Evolutionary conservation across 2,113 vertebrate species (phyloP), one percentile per base, ranked within the genome.

Genomic region (Ploceus nigricollis): DNA sequence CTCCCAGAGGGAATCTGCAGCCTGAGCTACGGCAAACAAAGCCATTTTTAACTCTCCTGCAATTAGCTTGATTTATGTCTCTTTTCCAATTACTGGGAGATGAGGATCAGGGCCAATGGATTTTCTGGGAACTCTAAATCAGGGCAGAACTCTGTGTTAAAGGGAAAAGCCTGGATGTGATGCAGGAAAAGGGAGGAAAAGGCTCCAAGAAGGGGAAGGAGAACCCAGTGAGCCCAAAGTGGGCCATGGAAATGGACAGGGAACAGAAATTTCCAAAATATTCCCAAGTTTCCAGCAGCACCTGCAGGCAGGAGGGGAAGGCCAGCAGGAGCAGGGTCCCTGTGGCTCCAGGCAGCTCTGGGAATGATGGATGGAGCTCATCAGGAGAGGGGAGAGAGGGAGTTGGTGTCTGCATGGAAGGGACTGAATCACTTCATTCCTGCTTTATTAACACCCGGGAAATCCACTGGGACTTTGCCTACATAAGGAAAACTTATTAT

Each of bases 191-290:
- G 61, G 28, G 54, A n/a, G 47, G 45, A 39, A 30, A 24, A 13
- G 27, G 25, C 24, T 54, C 21, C 0, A 3, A 23, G 35, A 25
- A 35, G 50, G 11, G 35, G 11, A 53, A 13, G 31, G 15, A 39
- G 66, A 37, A 35, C 44, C 15, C 0, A 0, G 22, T 13, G 53
- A 39, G 28, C 45, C 22, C 70, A 61, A 39, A 17, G 10, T 2
- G n/a, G 31, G 64, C 42, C 13, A 1, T n/a, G 40, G 61, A 24
- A 22, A 37, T 20, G 10, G 21, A 17, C 50, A 8, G 21, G 65
- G 48, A 72, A 2, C 6, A 48, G n/a, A 28, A 63, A 13, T 6
- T 22, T 22, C 51, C 24, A 51, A 1, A 4, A 4, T 1, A 2
- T 61, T 35, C 60, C 51, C 39, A 10, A 13, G 7, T 3, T 47